A percentile compares a stretch with the other conserved stretches of the same genome.
Evolutionary conservation across 2,888 invertebrate genomes (phyloP).

Genomic region (Timema podura): DNA sequence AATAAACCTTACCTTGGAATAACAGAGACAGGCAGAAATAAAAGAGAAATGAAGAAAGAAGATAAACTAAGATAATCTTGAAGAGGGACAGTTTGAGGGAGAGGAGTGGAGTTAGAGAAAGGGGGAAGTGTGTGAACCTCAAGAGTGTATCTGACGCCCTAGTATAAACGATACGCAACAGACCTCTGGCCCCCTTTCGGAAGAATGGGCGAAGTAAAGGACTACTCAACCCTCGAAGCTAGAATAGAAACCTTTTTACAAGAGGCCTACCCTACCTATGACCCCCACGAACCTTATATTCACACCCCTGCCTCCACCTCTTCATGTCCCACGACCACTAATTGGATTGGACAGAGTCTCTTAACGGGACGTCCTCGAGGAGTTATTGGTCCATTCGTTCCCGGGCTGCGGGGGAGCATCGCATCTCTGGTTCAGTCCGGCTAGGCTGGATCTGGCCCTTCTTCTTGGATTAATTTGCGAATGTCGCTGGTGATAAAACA

Average conservation of each 20-base stretch:
- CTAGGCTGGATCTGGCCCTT: too few species aligned
- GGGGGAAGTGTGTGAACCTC: constrained; percentile 12
- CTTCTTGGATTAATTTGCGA: too few species aligned
- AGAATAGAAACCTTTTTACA: neutral
- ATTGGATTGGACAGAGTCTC: constrained; percentile 27
- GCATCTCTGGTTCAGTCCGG: too few species aligned
- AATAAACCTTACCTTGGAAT: constrained; percentile 20
- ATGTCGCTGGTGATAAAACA: too few species aligned
- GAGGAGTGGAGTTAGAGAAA: neutral
- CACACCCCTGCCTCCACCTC: too few species aligned
- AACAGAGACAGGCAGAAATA: neutral
- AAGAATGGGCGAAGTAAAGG: neutral
- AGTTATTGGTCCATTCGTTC: constrained; percentile 23
- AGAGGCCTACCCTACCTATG: constrained; percentile 17
- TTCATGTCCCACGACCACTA: constrained; percentile 14
- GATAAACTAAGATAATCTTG: too few species aligned
- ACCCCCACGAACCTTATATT: neutral
- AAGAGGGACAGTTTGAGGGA: too few species aligned
- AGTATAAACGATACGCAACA: constrained; percentile 16
- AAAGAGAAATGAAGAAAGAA: neutral
- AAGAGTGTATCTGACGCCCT: constrained; percentile 16
- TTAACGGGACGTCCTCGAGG: constrained; percentile 22
- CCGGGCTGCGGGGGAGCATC: neutral
- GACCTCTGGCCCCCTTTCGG: neutral
- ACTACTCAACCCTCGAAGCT: neutral